Evolutionary conservation across 2,888 invertebrate species (phyloP).

Genomic region (Agrochola lota): DNA sequence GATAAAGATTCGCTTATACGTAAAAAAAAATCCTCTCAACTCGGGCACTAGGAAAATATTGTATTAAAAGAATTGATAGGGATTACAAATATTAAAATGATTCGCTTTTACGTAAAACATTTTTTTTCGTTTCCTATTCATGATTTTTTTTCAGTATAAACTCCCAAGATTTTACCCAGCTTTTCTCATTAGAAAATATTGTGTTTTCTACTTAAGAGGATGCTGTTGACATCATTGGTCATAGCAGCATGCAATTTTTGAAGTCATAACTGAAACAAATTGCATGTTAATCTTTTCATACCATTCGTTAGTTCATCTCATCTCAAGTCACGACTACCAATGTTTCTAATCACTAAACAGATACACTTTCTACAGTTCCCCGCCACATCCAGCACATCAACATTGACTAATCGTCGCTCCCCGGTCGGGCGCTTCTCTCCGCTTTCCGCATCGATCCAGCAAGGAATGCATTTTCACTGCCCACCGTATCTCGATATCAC

Average conservation of each 20-base stretch:
- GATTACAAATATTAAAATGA: background rate
- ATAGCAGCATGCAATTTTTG: background rate
- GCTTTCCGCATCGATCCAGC: constrained; percentile 77
- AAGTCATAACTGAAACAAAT: background rate
- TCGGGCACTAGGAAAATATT: too few relatives aligned
- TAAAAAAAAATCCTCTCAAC: too few relatives aligned
- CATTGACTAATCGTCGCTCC: constrained; percentile 29
- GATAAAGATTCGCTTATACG: too few relatives aligned
- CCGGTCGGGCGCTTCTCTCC: constrained; percentile 68
- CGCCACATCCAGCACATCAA: constrained; percentile 48
- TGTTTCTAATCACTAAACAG: background rate
- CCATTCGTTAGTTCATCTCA: background rate
- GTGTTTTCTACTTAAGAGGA: background rate
- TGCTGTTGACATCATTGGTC: background rate
- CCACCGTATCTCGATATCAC: constrained; percentile 81
- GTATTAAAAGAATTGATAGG: too few relatives aligned
- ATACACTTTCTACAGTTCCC: background rate
- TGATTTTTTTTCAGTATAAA: background rate
- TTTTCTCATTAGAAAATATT: background rate
- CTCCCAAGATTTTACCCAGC: background rate
- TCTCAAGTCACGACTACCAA: background rate
- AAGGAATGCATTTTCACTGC: constrained; percentile 86
- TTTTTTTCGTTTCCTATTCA: too few relatives aligned
- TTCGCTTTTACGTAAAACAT: too few relatives aligned
- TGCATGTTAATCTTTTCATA: background rate